A percentile compares a stretch with the other conserved stretches of the same genome.
phyloP scores from a whole-genome alignment of 1,140 invertebrate species.

The Aradophagus sp. region DNA sequence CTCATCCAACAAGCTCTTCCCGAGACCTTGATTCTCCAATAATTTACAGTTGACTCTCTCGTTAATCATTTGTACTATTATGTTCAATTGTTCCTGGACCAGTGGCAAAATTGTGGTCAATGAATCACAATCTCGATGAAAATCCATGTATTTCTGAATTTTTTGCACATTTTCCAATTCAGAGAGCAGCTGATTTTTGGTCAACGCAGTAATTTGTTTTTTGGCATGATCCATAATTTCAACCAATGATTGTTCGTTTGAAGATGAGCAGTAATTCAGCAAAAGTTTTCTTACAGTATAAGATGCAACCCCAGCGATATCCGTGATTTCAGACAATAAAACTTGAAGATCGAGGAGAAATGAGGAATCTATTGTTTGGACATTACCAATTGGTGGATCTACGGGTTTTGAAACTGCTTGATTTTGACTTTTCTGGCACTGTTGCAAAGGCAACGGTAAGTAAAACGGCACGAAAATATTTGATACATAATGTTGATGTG shows the following conservation, averaged over 20 bases:
- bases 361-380: not conserved
- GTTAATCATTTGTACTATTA: constrained; percentile 8
- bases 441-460: not conserved
- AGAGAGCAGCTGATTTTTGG: constrained; percentile 7
- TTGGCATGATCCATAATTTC: constrained; percentile 3
- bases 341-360: constrained; percentile 14
- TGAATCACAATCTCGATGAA: constrained; percentile 8
- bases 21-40: constrained; percentile 30
- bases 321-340: constrained; percentile 10
- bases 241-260: not conserved
- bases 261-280: not conserved
- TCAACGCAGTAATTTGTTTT: not conserved
- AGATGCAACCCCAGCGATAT: constrained; percentile 11
- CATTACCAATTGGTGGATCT: not conserved
- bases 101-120: constrained; percentile 1
- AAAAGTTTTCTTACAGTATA: constrained; percentile 5
- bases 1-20: constrained; percentile 23
- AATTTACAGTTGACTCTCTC: constrained; percentile 11
- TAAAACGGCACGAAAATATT: constrained; percentile 12
- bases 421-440: not conserved
- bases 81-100: not conserved
- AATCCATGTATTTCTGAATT: constrained; percentile 2
- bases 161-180: constrained; percentile 11
- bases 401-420: not conserved
- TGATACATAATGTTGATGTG: too few relatives aligned